These are phyloP conservation scores for Micronycteris hirsuta DNA, from an alignment of 2,113 vertebrate species.

Conservation along the genomic window DNA sequence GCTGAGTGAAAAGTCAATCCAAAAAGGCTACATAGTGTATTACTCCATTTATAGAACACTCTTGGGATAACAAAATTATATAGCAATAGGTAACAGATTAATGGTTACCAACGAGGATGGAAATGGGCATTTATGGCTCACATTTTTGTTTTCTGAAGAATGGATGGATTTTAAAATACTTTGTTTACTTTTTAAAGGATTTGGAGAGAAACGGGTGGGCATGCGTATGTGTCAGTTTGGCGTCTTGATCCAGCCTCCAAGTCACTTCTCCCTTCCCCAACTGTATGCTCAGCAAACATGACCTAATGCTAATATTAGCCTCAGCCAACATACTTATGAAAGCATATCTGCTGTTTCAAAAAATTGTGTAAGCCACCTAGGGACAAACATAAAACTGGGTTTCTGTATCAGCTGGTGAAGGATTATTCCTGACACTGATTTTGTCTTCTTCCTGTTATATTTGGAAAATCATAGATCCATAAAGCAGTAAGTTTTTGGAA, in stretches of 20 bases:
- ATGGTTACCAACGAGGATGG: background rate
- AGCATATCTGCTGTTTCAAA: constrained; percentile 8
- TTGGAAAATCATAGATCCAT: background rate
- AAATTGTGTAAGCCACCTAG: background rate
- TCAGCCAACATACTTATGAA: constrained; percentile 41
- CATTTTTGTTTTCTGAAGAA: background rate
- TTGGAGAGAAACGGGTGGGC: background rate
- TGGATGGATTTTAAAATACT: background rate
- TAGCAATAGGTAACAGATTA: background rate
- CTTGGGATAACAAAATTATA: background rate
- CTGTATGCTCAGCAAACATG: constrained; percentile 29
- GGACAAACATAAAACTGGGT: background rate
- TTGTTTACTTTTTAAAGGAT: constrained; percentile 7
- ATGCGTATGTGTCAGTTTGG: background rate
- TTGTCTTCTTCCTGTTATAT: constrained; percentile 42
- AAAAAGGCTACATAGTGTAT: background rate
- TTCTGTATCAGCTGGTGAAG: constrained; percentile 14
- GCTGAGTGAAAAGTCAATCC: background rate
- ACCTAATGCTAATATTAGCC: background rate
- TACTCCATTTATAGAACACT: background rate
- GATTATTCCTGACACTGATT: constrained; percentile 30
- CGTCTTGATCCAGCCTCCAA: background rate
- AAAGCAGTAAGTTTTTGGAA: background rate
- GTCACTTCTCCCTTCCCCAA: constrained; percentile 19
- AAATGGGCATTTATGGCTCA: background rate